A percentile compares a stretch with the other conserved stretches of the same genome.
Evolutionary conservation across 2,113 vertebrate species (phyloP).

Genomic region (Anarrhichthys ocellatus): DNA sequence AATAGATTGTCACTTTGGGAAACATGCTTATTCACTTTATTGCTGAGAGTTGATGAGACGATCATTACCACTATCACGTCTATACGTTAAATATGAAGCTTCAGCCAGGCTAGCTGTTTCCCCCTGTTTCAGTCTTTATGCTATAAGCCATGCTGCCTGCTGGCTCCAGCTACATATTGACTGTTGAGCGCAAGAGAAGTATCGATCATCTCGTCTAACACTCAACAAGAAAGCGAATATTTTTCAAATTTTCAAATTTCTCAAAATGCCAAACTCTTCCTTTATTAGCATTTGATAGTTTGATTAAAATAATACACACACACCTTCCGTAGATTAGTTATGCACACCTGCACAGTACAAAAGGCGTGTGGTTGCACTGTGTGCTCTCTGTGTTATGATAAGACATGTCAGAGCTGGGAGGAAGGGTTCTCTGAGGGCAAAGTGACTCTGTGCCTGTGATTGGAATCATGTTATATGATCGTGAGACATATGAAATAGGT

Average conservation of each 20-base stretch:
- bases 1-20: background rate
- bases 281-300: constrained; percentile 3
- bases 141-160: background rate
- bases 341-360: background rate
- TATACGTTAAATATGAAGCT: background rate
- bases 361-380: background rate
- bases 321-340: background rate
- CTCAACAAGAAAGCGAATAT: background rate
- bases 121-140: background rate
- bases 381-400: background rate
- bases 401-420: constrained; percentile 28
- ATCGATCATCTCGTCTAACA: background rate
- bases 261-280: background rate
- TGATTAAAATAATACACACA: constrained; percentile 16
- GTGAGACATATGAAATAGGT: constrained; percentile 59
- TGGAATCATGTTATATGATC: constrained; percentile 66
- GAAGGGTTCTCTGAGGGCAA: constrained; percentile 52
- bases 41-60: background rate
- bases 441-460: constrained; percentile 24
- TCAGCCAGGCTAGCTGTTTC: background rate
- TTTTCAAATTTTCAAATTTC: background rate
- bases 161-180: background rate
- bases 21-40: background rate
- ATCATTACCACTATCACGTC: background rate
- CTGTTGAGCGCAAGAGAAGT: background rate